Evolutionary conservation across 2,797 vertebrate species (phyloP).

Genomic region (Rhincodon typus): DNA sequence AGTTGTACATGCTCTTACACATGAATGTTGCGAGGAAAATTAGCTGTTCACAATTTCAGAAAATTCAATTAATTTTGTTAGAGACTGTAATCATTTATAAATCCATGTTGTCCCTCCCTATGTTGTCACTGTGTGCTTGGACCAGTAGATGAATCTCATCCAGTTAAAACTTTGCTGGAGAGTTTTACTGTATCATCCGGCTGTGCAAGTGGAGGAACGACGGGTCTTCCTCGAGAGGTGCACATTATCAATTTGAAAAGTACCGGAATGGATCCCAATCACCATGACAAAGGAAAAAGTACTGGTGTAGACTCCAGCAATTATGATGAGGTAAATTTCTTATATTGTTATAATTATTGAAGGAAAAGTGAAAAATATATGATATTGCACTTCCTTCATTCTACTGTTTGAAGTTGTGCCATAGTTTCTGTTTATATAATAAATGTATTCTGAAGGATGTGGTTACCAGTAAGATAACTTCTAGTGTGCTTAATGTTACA

Average conservation of each 20-base stretch:
- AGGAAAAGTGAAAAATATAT: not conserved
- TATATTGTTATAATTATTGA: not conserved
- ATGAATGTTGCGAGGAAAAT: not conserved
- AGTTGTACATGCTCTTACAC: not conserved
- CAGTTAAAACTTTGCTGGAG: constrained; percentile 78
- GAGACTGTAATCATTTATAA: too few relatives aligned
- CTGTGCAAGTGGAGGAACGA: constrained; percentile 85
- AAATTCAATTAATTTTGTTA: not conserved
- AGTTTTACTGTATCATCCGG: constrained; percentile 82
- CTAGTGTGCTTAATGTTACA: not conserved
- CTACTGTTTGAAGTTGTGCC: not conserved
- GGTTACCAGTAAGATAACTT: not conserved
- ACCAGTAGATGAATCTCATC: constrained; percentile 73
- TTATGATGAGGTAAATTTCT: constrained; percentile 53
- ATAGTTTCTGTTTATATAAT: not conserved
- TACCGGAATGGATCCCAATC: constrained; percentile 50
- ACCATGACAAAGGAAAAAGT: constrained; percentile 53
- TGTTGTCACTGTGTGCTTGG: constrained; percentile 76
- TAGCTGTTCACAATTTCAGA: not conserved
- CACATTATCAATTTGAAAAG: constrained; percentile 83
- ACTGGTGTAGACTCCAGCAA: constrained; percentile 50
- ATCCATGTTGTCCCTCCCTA: too few relatives aligned
- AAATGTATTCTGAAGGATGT: constrained; percentile 1
- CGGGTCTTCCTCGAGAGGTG: constrained; percentile 73
- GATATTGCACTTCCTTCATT: not conserved